A percentile compares a stretch with the other conserved stretches of the same genome.
phyloP scores from a whole-genome alignment of 2,888 invertebrate genomes.

The Caenorhabditis macrosperma region DNA sequence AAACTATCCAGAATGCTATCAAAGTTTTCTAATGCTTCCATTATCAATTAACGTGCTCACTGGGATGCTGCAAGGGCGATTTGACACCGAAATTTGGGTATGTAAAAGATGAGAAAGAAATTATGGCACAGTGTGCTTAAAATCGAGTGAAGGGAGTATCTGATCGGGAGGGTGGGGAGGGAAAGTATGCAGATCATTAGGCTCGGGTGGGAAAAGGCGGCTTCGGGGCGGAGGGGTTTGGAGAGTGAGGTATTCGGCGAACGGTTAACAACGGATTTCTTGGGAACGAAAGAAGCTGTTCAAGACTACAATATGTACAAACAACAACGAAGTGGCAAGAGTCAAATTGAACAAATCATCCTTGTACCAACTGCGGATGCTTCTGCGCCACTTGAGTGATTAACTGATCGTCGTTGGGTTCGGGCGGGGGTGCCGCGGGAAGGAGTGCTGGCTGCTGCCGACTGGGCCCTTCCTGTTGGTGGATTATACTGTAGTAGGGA shows the following conservation, averaged over 20 bases:
- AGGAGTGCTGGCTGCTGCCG: conserved; percentile 16
- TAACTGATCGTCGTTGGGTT: conserved; percentile 20
- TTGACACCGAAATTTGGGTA: conserved; percentile 38
- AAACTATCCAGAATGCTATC: background rate
- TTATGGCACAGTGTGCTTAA: conserved; percentile 32
- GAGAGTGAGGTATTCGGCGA: conserved; percentile 35
- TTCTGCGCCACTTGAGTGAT: conserved; percentile 48
- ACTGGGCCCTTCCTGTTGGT: conserved; percentile 22
- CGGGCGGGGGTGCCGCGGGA: background rate
- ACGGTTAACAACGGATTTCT: background rate
- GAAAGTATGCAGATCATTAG: conserved; percentile 44
- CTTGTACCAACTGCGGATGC: conserved; percentile 42
- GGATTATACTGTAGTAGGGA: conserved; percentile 36
- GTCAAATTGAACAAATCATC: conserved; percentile 6
- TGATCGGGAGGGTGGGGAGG: conserved; percentile 14
- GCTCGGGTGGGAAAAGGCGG: conserved; percentile 20
- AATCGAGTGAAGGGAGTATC: conserved; percentile 30
- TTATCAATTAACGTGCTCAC: conserved; percentile 10
- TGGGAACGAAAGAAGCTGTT: background rate
- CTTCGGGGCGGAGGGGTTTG: conserved; percentile 3
- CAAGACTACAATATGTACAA: conserved; percentile 54
- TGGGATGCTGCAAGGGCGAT: conserved; percentile 18
- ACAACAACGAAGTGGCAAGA: conserved; percentile 22
- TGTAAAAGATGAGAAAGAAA: background rate
- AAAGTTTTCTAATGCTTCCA: conserved; percentile 6